phyloP scores from a whole-genome alignment of 2,797 vertebrate species.

The Peromyscus attwateri region DNA sequence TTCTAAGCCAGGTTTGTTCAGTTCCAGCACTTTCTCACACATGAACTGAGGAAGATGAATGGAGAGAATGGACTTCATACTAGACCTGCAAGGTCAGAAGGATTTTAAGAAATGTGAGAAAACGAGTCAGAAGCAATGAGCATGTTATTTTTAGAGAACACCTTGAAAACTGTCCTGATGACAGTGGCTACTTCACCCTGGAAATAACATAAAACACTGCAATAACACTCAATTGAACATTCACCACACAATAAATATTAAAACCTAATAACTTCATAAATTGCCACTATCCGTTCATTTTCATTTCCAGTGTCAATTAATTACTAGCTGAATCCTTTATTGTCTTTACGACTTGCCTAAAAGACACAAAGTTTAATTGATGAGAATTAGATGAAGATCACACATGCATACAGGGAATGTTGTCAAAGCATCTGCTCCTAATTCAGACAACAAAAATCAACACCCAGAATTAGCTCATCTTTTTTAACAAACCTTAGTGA shows the following conservation, averaged over 20 bases:
- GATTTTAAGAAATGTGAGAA: background rate
- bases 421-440: background rate
- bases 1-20: conserved; percentile 5
- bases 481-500: conserved; percentile 1
- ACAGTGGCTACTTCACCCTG: background rate
- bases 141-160: background rate
- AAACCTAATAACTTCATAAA: background rate
- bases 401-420: background rate
- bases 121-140: background rate
- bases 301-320: conserved; percentile 19
- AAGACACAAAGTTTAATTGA: background rate
- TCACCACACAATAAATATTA: background rate
- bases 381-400: background rate
- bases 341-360: conserved; percentile 50
- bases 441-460: background rate
- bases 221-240: conserved; percentile 40
- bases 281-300: background rate
- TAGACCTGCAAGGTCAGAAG: background rate
- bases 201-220: background rate
- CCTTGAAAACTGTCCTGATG: background rate
- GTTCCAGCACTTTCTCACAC: background rate
- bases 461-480: background rate
- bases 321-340: background rate
- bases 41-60: background rate
- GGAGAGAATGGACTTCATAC: background rate